Conservation (phyloP, 2,888 invertebrate genomes). For the Agrochola litura region DNA sequence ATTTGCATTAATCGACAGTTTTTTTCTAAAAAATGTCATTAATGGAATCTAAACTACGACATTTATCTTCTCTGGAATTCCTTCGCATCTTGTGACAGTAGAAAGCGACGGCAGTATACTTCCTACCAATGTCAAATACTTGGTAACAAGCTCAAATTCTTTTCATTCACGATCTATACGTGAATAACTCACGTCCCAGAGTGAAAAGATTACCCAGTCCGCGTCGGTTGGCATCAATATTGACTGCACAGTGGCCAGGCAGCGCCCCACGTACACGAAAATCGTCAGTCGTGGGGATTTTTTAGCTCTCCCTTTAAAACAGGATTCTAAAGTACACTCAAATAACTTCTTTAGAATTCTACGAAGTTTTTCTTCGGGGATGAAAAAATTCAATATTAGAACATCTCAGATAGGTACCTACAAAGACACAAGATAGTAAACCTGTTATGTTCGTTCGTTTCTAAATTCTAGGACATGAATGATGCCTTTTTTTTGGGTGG, state of each 20-base stretch:
- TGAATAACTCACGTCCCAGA: slow-evolving; percentile 1
- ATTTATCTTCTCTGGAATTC: not conserved
- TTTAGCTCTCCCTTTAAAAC: not conserved
- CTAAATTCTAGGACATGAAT: no score
- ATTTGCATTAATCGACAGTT: not conserved
- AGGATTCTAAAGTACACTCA: not conserved
- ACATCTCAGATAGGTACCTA: not conserved
- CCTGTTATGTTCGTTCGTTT: not conserved
- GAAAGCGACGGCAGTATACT: not conserved
- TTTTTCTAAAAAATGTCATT: not conserved
- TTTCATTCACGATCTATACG: not conserved
- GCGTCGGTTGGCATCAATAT: not conserved
- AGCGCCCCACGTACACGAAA: no score
- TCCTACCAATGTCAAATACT: not conserved
- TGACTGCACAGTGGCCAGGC: no score
- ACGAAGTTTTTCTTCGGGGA: no score
- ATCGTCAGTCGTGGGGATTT: no score
- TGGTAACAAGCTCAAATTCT: not conserved
- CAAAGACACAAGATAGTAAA: not conserved
- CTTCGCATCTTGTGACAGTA: not conserved
- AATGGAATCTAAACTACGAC: not conserved
- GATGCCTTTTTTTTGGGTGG: no score
- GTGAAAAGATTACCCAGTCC: not conserved
- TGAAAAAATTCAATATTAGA: not conserved
- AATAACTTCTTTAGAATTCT: not conserved